phyloP scores from a whole-genome alignment of 2,113 vertebrate genomes.

The Rynchops niger region DNA sequence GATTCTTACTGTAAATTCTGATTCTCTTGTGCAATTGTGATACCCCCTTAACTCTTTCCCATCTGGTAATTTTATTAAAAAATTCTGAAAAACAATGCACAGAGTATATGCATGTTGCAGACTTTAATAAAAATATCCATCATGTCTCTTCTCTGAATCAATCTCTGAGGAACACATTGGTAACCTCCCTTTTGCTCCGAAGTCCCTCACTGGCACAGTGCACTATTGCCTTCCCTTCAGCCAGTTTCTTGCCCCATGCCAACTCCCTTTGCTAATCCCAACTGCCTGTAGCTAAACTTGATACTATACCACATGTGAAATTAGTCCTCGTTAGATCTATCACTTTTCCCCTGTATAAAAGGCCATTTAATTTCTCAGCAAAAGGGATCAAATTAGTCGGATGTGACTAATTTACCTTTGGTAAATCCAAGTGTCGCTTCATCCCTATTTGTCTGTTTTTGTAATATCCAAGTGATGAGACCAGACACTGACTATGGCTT shows the following conservation, averaged over 20 bases:
- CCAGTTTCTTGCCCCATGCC: not conserved
- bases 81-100: not conserved
- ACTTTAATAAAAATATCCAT: not conserved
- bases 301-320: not conserved
- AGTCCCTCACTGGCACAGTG: not conserved
- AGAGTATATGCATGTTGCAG: not conserved
- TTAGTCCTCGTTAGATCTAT: not conserved
- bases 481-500: not conserved
- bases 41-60: not conserved
- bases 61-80: not conserved
- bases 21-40: not conserved
- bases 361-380: not conserved
- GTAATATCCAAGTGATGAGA: not conserved
- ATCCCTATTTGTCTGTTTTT: not conserved
- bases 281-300: not conserved
- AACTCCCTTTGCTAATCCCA: not conserved
- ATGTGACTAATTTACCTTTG: not conserved
- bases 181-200: not conserved
- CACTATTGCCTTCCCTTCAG: not conserved
- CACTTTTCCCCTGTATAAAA: not conserved
- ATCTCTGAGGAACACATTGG: not conserved
- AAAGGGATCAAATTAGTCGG: not conserved
- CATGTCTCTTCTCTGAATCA: not conserved
- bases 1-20: not conserved
- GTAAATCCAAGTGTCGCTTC: not conserved